These are phyloP conservation scores for Cebidichthys violaceus DNA, from an alignment of 2,113 vertebrate species.

Conservation along the genomic window DNA sequence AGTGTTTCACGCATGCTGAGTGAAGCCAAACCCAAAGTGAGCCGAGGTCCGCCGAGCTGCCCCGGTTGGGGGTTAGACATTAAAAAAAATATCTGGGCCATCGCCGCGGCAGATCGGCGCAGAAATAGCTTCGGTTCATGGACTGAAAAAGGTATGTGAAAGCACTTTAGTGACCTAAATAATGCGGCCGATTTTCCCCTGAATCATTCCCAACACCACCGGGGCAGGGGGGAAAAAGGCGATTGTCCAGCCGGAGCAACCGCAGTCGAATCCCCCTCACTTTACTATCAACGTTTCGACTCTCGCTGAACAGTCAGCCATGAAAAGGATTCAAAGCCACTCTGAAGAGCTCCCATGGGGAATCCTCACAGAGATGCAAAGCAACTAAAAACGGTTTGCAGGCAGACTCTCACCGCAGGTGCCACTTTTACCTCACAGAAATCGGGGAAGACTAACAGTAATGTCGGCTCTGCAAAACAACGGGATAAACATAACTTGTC, in stretches of 20 bases:
- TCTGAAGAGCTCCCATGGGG: slow-evolving; percentile 58
- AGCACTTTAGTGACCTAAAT: slow-evolving; percentile 66
- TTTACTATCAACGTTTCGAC: slow-evolving; percentile 48
- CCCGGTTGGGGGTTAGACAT: slow-evolving; percentile 64
- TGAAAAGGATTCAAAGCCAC: slow-evolving; percentile 61
- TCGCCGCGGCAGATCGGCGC: slow-evolving; percentile 51
- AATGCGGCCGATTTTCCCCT: slow-evolving; percentile 22
- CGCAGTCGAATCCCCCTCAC: slow-evolving; percentile 30
- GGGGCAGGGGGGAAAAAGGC: slow-evolving; percentile 15
- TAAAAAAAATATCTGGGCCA: slow-evolving; percentile 68
- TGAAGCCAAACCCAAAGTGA: slow-evolving; percentile 71
- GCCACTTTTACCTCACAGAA: slow-evolving; percentile 51
- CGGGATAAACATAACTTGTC: slow-evolving; percentile 54
- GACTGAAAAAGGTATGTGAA: slow-evolving; percentile 49
- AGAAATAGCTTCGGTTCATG: slow-evolving; percentile 59
- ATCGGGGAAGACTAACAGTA: slow-evolving; percentile 35
- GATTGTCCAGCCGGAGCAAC: slow-evolving; percentile 19
- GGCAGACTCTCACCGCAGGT: slow-evolving; percentile 47
- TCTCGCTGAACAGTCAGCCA: slow-evolving; percentile 42
- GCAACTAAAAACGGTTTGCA: slow-evolving; percentile 49
- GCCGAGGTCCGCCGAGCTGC: slow-evolving; percentile 53
- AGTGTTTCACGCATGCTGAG: slow-evolving; percentile 71
- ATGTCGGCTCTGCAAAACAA: slow-evolving; percentile 6
- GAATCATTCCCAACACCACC: slow-evolving; percentile 34
- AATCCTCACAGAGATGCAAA: slow-evolving; percentile 56